phyloP scores from a whole-genome alignment of 2,888 invertebrate genomes.

The Dendrolimus houi region DNA sequence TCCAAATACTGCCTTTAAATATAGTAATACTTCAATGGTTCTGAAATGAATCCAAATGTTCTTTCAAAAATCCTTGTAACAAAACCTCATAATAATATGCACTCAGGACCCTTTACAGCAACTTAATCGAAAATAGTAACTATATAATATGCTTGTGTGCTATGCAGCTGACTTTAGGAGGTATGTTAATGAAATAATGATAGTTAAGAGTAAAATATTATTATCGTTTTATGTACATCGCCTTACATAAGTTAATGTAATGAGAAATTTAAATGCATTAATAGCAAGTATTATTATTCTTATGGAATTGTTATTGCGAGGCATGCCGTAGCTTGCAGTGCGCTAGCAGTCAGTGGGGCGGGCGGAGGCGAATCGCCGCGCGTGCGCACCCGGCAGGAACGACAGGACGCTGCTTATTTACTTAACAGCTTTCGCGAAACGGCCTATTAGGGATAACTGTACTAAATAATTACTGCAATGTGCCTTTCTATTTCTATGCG shows the following conservation, averaged over 20 bases:
- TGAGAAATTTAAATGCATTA: conserved; percentile 2
- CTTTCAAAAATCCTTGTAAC: too few relatives aligned
- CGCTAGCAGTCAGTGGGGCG: background rate
- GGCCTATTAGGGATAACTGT: conserved; percentile 74
- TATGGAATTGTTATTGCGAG: conserved; percentile 47
- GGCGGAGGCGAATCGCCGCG: conserved; percentile 11
- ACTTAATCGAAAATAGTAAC: too few relatives aligned
- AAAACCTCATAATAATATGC: too few relatives aligned
- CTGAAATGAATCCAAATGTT: too few relatives aligned
- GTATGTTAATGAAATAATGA: too few relatives aligned
- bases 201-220: background rate
- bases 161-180: too few relatives aligned
- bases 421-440: conserved; percentile 74
- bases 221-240: background rate
- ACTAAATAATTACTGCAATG: conserved; percentile 76
- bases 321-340: conserved; percentile 15
- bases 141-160: too few relatives aligned
- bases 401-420: conserved; percentile 68
- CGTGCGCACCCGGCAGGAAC: conserved; percentile 55
- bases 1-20: too few relatives aligned
- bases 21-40: too few relatives aligned
- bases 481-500: conserved; percentile 75
- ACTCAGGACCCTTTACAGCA: too few relatives aligned
- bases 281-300: conserved; percentile 32
- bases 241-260: background rate